A percentile compares a stretch with the other conserved stretches of the same genome.
These are phyloP conservation scores for Corythoichthys haematopterus DNA, from an alignment of 2,113 vertebrate genomes.

Conservation along the genomic window DNA sequence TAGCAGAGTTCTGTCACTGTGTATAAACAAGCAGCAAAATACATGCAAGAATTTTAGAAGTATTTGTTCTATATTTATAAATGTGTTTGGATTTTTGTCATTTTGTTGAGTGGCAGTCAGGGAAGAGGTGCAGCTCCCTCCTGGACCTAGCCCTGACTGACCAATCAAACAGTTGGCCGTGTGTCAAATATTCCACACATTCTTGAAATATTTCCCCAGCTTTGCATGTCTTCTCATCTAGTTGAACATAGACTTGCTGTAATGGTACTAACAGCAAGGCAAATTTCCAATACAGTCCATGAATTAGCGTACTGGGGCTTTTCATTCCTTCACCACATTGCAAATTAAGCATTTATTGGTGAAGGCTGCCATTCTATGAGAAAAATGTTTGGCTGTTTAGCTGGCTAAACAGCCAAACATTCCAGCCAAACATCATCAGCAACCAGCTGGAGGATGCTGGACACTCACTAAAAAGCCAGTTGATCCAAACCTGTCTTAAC, in stretches of 20 bases:
- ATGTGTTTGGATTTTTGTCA: conserved; percentile 1
- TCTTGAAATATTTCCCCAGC: conserved; percentile 62
- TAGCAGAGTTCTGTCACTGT: conserved; percentile 25
- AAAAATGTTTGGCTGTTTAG: conserved; percentile 37
- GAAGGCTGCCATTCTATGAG: conserved; percentile 16
- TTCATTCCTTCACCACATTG: conserved; percentile 21
- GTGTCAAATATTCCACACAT: conserved; percentile 71
- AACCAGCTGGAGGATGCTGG: conserved; percentile 53
- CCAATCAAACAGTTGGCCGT: conserved; percentile 60
- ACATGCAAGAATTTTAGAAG: conserved; percentile 10
- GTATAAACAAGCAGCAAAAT: conserved; percentile 20
- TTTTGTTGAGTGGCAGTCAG: conserved; percentile 14
- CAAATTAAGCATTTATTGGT: conserved; percentile 33
- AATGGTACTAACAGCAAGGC: conserved; percentile 20
- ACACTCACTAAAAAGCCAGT: conserved; percentile 51
- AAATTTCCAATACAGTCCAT: conserved; percentile 8
- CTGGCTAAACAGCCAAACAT: conserved; percentile 43
- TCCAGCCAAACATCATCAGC: conserved; percentile 53
- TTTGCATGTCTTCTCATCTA: conserved; percentile 40
- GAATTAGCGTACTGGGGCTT: conserved; percentile 28
- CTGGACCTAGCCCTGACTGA: conserved; percentile 30
- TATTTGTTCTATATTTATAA: conserved; percentile 25
- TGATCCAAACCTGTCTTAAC: conserved; percentile 53
- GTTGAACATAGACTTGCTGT: conserved; percentile 32
- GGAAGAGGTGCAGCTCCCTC: conserved; percentile 9